Evolutionary conservation across 1,140 invertebrate species (phyloP), one percentile per base, ranked within the genome.

Genomic region (Drosophila seguyi): DNA sequence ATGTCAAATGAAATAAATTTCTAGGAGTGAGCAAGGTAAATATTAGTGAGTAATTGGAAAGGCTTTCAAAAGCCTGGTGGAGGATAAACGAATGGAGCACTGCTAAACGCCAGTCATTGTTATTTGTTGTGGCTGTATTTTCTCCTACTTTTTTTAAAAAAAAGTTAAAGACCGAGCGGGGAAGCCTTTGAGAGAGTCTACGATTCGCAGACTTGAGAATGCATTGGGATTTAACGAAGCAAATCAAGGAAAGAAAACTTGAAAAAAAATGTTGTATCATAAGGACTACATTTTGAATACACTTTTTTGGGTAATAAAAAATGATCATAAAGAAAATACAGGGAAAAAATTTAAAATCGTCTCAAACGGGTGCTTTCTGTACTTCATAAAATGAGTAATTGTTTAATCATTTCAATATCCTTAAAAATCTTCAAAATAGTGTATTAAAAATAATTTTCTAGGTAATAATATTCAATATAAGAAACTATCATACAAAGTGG

Each of bases 1-100:
- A 83, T 61, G 61, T 79, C 75, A 79, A 76, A 53, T 71, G 50
- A 62, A 84, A 84, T 83, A 79, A 79, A 75, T 62, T 83, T 84
- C 65, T 50, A 45, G 47, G 41, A 81, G 42, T 48, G 36, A 56
- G 44, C 50, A 75, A 75, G 81, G 60, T 65, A 79, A 84, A 78
- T 78, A 78, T 78, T 78, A 74, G 58, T 63, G 61, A 84, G 81
- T 75, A 84, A 72, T 79, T 84, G 60, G 68, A 84, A 63, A 62
- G 71, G 73, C 56, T 77, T 48, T 39, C 39, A 38, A 31, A 53
- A 38, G 52, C 34, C 52, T 53, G 55, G 11, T 2, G 22, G 14
- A 27, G 47, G 41, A n/a, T 50, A 31, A 65, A 16, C 29, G 20
- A 27, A 20, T 25, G 41, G 20, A 31, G 22, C 41, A 36, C 36